phyloP scores from a whole-genome alignment of 2,888 invertebrate genomes.

The Altica lythri region DNA sequence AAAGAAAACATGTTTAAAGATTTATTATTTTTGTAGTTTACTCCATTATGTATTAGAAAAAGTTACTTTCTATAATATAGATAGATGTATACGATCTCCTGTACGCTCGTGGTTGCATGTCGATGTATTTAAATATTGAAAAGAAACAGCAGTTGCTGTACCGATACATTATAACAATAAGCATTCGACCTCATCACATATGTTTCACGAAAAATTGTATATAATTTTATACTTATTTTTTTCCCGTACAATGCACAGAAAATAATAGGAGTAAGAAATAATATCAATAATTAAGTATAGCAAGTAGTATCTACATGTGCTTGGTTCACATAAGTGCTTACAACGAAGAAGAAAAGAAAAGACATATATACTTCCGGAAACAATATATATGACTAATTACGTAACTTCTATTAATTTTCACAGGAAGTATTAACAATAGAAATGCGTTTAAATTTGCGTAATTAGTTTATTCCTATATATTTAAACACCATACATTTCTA shows the following conservation, averaged over 20 bases:
- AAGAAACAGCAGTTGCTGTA: conserved; percentile 46
- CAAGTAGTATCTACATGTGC: conserved; percentile 57
- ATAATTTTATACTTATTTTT: conserved; percentile 57
- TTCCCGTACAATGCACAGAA: conserved; percentile 57
- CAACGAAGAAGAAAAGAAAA: conserved; percentile 30
- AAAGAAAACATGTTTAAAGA: no score
- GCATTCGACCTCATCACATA: conserved; percentile 50
- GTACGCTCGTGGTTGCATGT: conserved; percentile 50
- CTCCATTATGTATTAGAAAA: no score
- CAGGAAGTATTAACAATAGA: conserved; percentile 9
- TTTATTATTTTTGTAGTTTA: no score
- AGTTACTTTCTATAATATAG: no score
- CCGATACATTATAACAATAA: conserved; percentile 50
- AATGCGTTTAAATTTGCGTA: no score
- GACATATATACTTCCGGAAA: conserved; percentile 37
- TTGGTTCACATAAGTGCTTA: conserved; percentile 54
- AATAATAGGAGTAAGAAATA: conserved; percentile 57
- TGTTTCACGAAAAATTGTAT: conserved; percentile 57
- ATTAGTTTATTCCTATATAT: no score
- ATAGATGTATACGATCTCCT: no score
- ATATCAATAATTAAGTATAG: conserved; percentile 58
- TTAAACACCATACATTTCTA: no score
- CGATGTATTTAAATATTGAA: conserved; percentile 46
- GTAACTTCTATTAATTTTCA: conserved; percentile 21
- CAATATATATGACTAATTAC: conserved; percentile 29